Evolutionary conservation across 2,888 invertebrate genomes (phyloP).

Genomic region (Ormyrus rosae): DNA sequence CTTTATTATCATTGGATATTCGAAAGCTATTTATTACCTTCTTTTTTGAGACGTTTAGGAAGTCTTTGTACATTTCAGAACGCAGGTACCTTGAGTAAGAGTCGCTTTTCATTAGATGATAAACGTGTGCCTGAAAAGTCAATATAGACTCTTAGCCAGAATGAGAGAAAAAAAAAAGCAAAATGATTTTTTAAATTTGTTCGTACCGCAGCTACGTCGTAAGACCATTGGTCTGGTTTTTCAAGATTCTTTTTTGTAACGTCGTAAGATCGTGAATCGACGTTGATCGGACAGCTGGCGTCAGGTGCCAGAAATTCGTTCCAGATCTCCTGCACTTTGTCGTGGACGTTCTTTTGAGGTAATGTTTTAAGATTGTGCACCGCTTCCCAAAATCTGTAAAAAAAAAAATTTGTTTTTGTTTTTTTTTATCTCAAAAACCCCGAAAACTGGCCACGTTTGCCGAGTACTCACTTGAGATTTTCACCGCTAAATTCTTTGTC

Average conservation of each 20-base stretch:
- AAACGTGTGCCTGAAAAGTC: conserved; percentile 91
- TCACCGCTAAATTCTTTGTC: conserved; percentile 99
- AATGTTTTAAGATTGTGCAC: conserved; percentile 94
- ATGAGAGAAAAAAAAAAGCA: background rate
- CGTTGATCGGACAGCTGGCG: conserved; percentile 97
- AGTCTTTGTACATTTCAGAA: conserved; percentile 99
- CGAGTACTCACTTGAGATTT: conserved; percentile 90
- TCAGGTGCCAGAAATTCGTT: conserved; percentile 94
- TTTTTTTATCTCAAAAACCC: too few species aligned
- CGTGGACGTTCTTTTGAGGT: conserved; percentile 89
- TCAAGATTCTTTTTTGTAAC: conserved; percentile 88
- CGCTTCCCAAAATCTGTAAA: conserved; percentile 93
- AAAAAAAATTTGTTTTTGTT: too few species aligned
- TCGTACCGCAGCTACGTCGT: conserved; percentile 96
- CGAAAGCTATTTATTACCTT: conserved; percentile 81
- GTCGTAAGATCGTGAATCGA: conserved; percentile 94
- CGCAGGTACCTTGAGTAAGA: conserved; percentile 98
- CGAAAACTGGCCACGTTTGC: too few species aligned
- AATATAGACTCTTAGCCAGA: too few species aligned
- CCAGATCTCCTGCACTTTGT: conserved; percentile 92
- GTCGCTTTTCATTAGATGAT: conserved; percentile 99
- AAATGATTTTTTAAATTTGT: background rate
- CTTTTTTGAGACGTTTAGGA: conserved; percentile 95
- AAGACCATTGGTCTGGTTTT: conserved; percentile 93
- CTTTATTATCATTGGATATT: conserved; percentile 13